Evolutionary conservation across 1,140 invertebrate genomes (phyloP).

Genomic region (Drusus annulatus): DNA sequence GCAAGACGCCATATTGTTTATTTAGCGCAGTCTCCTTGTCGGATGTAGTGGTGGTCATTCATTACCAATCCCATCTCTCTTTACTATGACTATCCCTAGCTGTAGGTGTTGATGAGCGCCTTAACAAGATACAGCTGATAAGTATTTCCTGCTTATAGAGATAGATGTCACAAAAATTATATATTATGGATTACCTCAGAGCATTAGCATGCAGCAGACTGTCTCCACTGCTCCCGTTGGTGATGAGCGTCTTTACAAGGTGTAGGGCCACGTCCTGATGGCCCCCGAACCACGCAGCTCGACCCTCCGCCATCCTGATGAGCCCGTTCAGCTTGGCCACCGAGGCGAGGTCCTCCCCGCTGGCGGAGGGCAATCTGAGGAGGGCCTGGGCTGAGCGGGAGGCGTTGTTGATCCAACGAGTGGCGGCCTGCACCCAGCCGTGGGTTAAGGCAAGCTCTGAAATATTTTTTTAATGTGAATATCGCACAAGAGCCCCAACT

Average conservation of each 20-base stretch:
- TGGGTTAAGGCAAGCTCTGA: conserved; percentile 59
- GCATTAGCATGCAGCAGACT: conserved; percentile 41
- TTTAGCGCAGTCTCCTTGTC: too few species aligned
- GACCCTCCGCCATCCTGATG: conserved; percentile 43
- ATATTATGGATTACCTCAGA: conserved; percentile 41
- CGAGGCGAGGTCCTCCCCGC: not conserved
- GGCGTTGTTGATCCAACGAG: conserved; percentile 46
- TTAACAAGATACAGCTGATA: too few species aligned
- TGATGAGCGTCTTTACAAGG: conserved; percentile 50
- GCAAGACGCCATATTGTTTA: too few species aligned
- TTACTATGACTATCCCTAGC: too few species aligned
- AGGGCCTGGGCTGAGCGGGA: conserved; percentile 53
- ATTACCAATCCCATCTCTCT: too few species aligned
- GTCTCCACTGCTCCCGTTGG: conserved; percentile 24
- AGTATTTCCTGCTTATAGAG: too few species aligned
- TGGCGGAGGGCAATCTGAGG: conserved; percentile 16
- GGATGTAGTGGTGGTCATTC: too few species aligned
- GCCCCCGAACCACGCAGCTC: conserved; percentile 48
- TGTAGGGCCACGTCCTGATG: conserved; percentile 54
- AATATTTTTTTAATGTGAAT: too few species aligned
- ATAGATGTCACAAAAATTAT: not conserved
- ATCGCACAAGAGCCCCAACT: too few species aligned
- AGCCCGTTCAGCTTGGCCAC: conserved; percentile 11
- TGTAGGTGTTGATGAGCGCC: too few species aligned
- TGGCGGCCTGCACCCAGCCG: conserved; percentile 37